Evolutionary conservation across 2,888 invertebrate genomes (phyloP).

Genomic region (Tenthredo notha): DNA sequence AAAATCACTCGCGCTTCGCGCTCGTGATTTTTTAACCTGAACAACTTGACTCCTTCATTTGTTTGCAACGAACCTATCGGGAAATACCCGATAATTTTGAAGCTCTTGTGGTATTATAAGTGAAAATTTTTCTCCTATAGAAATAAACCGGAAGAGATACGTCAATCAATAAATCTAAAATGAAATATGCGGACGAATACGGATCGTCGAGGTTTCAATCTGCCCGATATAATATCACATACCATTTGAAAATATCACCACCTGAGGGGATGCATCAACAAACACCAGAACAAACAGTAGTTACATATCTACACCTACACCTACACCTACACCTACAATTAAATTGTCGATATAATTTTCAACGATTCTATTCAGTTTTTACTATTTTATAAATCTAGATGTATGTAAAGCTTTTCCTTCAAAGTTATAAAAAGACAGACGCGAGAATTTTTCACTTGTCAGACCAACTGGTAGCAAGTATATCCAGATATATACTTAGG

Average conservation of each 20-base stretch:
- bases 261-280: not conserved
- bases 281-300: not conserved
- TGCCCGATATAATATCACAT: slow-evolving; percentile 14
- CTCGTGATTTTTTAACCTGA: too few species aligned
- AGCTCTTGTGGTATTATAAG: too few species aligned
- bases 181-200: not conserved
- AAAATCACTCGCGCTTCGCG: too few species aligned
- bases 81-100: too few species aligned
- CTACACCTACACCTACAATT: not conserved
- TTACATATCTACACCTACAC: not conserved
- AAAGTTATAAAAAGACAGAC: not conserved
- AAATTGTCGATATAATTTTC: not conserved
- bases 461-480: not conserved
- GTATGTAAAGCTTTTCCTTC: not conserved
- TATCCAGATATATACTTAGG: not conserved
- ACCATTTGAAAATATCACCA: slow-evolving; percentile 17
- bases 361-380: not conserved
- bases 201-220: slow-evolving; percentile 15
- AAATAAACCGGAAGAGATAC: not conserved
- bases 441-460: not conserved
- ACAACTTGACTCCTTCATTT: too few species aligned
- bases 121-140: not conserved
- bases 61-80: too few species aligned
- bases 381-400: not conserved
- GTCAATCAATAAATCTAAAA: slow-evolving; percentile 21